These are phyloP conservation scores for Rhynchomys soricoides DNA, from an alignment of 2,113 vertebrate genomes.

Conservation along the genomic window DNA sequence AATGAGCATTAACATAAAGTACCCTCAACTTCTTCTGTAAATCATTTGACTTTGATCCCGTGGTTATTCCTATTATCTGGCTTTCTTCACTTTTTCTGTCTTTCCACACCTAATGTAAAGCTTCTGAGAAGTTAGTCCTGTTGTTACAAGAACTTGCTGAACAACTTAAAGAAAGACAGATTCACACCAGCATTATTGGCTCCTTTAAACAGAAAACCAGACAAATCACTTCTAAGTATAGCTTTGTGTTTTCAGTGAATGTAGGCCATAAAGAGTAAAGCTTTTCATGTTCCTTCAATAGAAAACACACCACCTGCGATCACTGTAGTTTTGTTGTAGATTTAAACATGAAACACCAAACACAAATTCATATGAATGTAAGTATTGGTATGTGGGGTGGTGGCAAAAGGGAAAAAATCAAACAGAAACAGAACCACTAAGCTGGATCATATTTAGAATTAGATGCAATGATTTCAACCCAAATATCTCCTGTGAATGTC, in stretches of 20 bases:
- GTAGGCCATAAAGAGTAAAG: background rate
- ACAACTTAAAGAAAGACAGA: background rate
- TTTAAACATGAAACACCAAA: background rate
- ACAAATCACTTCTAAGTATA: background rate
- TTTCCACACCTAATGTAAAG: background rate
- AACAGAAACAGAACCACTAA: background rate
- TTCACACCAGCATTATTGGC: background rate
- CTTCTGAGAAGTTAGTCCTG: background rate
- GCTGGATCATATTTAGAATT: background rate
- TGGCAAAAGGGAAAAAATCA: background rate
- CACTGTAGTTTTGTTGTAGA: background rate
- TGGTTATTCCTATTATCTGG: background rate
- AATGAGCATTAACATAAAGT: background rate
- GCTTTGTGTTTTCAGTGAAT: background rate
- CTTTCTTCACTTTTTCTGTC: background rate
- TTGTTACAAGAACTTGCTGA: background rate
- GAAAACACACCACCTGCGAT: background rate
- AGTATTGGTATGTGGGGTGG: background rate
- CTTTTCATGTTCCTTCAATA: background rate
- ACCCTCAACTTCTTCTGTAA: background rate
- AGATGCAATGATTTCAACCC: background rate
- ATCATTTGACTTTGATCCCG: background rate
- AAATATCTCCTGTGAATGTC: background rate
- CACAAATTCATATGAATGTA: background rate
- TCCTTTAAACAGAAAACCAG: background rate